Evolutionary conservation across 2,797 vertebrate species (phyloP).

Genomic region (Ciconia nigra): DNA sequence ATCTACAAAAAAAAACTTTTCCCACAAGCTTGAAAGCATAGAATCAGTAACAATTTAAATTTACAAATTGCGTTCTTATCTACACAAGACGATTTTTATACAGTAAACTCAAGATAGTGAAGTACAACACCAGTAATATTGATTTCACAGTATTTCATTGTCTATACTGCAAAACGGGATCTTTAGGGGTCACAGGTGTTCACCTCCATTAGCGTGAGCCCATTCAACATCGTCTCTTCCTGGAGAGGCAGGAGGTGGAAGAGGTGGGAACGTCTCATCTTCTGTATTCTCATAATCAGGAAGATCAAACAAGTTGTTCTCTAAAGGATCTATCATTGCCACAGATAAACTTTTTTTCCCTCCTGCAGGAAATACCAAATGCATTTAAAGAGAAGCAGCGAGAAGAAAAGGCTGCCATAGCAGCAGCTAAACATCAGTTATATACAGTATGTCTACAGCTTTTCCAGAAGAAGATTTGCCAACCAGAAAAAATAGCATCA

Average conservation of each 20-base stretch:
- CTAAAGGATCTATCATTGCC: slow-evolving; percentile 68
- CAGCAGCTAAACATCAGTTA: background rate
- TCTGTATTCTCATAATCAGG: slow-evolving; percentile 79
- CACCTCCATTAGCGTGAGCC: slow-evolving; percentile 61
- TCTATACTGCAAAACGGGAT: background rate
- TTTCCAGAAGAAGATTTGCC: background rate
- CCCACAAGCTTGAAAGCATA: fast-evolving
- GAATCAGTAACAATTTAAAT: background rate
- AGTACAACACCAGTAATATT: fast-evolving
- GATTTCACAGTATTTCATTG: background rate
- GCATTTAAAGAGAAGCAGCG: background rate
- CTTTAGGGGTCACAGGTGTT: background rate
- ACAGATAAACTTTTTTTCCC: background rate
- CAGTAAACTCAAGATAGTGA: background rate
- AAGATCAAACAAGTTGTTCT: slow-evolving; percentile 68
- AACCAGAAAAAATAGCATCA: fast-evolving
- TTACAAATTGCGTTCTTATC: background rate
- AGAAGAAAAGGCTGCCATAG: background rate
- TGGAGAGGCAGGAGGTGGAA: slow-evolving; percentile 87
- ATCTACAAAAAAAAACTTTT: background rate
- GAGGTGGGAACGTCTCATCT: slow-evolving; percentile 86
- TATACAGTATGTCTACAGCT: fast-evolving
- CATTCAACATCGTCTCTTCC: slow-evolving; percentile 67
- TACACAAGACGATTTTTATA: background rate
- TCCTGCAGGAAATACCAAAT: background rate